phyloP scores from a whole-genome alignment of 2,797 vertebrate species.

The Aythya fuligula region DNA sequence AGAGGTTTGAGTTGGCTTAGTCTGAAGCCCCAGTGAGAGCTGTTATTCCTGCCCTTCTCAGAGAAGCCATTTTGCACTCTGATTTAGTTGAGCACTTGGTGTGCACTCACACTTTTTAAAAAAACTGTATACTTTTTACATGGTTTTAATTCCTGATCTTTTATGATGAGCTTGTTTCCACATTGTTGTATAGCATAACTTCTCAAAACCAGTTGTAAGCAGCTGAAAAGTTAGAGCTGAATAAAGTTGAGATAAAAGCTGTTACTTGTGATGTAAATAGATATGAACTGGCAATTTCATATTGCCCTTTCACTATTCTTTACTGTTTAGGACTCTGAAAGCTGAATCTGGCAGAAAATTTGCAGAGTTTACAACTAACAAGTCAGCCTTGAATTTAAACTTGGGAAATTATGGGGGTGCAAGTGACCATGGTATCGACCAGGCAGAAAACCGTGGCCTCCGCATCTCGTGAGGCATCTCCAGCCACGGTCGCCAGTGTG shows the following conservation, averaged over 20 bases:
- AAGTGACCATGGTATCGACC: too few species aligned
- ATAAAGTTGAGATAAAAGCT: constrained; percentile 4
- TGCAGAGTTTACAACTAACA: background rate
- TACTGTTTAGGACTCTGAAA: background rate
- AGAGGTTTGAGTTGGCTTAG: background rate
- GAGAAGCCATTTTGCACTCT: background rate
- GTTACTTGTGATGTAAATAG: background rate
- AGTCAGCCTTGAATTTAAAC: background rate
- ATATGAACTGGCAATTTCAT: constrained; percentile 16
- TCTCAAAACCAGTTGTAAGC: background rate
- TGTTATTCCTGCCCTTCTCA: background rate
- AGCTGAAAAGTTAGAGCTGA: background rate
- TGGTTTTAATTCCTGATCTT: background rate
- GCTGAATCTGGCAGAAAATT: background rate
- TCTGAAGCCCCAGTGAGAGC: background rate
- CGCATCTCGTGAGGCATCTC: too few species aligned
- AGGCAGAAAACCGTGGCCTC: too few species aligned
- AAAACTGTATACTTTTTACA: background rate
- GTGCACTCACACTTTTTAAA: background rate
- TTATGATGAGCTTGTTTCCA: background rate
- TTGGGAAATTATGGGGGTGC: background rate
- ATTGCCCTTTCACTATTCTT: constrained; percentile 1
- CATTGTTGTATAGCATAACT: background rate
- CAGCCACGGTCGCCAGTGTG: too few species aligned
- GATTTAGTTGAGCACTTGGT: background rate